A percentile compares a stretch with the other conserved stretches of the same genome.
These are phyloP conservation scores for Mormyrus proboscirostris DNA, from an alignment of 2,797 vertebrate genomes.

Conservation along the genomic window DNA sequence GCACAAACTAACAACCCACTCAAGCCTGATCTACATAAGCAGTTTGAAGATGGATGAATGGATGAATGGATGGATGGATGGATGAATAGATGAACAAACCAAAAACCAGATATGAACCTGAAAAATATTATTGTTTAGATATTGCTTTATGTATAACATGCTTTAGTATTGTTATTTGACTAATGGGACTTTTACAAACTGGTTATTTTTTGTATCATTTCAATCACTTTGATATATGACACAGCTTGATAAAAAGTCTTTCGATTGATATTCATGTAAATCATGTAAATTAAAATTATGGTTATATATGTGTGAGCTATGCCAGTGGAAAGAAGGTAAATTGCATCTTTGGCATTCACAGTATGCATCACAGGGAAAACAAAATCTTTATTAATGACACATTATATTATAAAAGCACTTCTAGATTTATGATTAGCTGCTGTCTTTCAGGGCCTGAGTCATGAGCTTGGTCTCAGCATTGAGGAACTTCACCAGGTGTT, in stretches of 20 bases:
- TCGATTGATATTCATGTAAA: neutral
- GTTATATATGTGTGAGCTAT: neutral
- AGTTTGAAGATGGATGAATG: neutral
- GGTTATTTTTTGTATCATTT: neutral
- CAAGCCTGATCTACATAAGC: neutral
- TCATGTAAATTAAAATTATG: neutral
- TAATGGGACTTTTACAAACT: neutral
- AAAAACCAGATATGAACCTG: no score
- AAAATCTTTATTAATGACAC: neutral
- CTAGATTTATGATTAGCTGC: neutral
- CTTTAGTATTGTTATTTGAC: neutral
- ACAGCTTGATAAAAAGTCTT: neutral
- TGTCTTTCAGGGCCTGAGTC: constrained; percentile 44
- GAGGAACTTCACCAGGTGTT: constrained; percentile 57
- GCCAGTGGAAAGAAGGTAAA: neutral
- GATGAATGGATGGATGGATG: no score
- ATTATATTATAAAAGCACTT: neutral
- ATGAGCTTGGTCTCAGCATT: constrained; percentile 37
- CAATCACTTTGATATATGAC: neutral
- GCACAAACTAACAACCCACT: neutral
- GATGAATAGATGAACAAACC: no score
- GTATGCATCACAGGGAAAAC: neutral
- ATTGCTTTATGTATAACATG: neutral
- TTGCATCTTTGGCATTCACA: neutral
- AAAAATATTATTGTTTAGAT: no score